Evolutionary conservation across 92 coral and sea anemone genomes (phyloP), one percentile per base, ranked within the genome.

Genomic region (Bergia puertoricense): DNA sequence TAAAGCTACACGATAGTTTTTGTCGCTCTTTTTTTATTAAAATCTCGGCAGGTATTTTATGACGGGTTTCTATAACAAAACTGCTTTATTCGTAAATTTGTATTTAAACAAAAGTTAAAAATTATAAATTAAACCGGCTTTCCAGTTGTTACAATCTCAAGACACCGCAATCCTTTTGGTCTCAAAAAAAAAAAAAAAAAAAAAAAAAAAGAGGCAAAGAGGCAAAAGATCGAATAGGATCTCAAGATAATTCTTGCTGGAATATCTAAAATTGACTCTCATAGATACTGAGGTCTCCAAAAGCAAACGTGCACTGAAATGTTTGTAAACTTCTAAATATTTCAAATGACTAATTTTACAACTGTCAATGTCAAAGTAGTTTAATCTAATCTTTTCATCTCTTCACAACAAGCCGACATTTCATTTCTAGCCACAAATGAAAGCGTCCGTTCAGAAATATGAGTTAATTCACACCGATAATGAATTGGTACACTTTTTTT

Each of bases 311-410:
- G n/a, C n/a, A 16, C 15, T 43, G 48, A 8, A 76, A 45, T 76
- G 18, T 76, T 40, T n/a, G 7, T 22, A 74, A 76, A 40, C 54
- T 2, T 76, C 54, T 76, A 76, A 42, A 18, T 74, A 38, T 41
- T 41, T 18, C 22, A 6, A 40, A 76, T 8, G 46, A 4, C n/a
- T 45, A 41, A 18, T 16, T 8, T 9, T 76, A 16, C 36, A 15
- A 42, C 20, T 76, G 44, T 76, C 54, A 76, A n/a, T 76, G 46
- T 76, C 50, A 42, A 76, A 45, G 46, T 40, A 42, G 54, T 74
- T 76, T 76, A 76, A 42, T 76, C 79, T 76, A 42, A 76, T 42
- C 79, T 42, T 39, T 16, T 76, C 50, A 76, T 76, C 79, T 74
- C 77, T 74, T 74, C 20, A 42, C 38, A 74, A 74, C n/a, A 74